These are phyloP conservation scores for Cheiracanthium punctorium DNA, from an alignment of 2,888 invertebrate species.

Conservation along the genomic window DNA sequence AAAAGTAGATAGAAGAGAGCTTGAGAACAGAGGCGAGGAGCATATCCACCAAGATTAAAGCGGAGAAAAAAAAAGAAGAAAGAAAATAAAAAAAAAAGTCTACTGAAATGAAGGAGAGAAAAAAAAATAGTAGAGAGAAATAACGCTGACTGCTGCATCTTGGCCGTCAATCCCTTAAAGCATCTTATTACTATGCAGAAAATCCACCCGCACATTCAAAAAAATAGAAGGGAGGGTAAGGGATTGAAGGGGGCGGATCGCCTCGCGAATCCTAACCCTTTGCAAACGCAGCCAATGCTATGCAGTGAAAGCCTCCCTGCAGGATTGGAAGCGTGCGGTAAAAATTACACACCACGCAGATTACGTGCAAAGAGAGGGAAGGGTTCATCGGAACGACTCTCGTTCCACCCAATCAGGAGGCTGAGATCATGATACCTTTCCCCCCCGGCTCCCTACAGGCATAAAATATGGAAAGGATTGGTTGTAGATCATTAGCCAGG, in stretches of 20 bases:
- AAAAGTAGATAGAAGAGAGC: conserved; percentile 17
- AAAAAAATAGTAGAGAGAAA: conserved; percentile 33
- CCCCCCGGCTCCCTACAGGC: conserved; percentile 26
- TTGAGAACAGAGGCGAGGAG: conserved; percentile 27
- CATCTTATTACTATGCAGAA: conserved; percentile 69
- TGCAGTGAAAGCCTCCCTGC: conserved; percentile 43
- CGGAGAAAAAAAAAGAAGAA: neutral
- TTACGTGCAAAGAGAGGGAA: conserved; percentile 62
- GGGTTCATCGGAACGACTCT: conserved; percentile 54
- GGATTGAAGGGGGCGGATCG: conserved; percentile 54
- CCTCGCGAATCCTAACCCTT: conserved; percentile 51
- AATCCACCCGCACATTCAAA: conserved; percentile 61
- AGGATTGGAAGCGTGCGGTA: conserved; percentile 55
- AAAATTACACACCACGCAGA: conserved; percentile 67
- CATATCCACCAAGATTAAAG: conserved; percentile 66
- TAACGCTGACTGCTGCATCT: conserved; percentile 58
- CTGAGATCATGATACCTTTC: conserved; percentile 34
- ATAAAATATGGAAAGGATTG: conserved; percentile 67
- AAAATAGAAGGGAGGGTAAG: conserved; percentile 22
- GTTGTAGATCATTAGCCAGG: conserved; percentile 54
- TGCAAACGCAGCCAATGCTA: conserved; percentile 59
- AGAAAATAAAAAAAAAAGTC: conserved; percentile 22
- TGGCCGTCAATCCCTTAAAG: conserved; percentile 60
- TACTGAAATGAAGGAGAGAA: conserved; percentile 1
- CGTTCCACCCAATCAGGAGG: conserved; percentile 58